Evolutionary conservation across 2,797 vertebrate species (phyloP).

Genomic region (Kryptolebias ocellatus): DNA sequence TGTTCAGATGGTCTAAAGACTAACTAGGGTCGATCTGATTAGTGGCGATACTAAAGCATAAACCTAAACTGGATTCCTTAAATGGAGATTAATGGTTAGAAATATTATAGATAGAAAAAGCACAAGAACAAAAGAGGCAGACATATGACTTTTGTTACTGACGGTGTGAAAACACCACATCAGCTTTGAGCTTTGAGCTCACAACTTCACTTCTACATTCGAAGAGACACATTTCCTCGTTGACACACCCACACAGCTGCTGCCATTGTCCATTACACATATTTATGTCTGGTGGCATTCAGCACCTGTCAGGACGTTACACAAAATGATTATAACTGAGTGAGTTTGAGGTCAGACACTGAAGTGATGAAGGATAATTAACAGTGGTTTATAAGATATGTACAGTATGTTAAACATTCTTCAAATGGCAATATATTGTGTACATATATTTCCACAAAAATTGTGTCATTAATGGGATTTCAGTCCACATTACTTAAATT

Average conservation of each 20-base stretch:
- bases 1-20: slow-evolving; percentile 20
- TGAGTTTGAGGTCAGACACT: not conserved
- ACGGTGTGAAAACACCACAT: slow-evolving; percentile 1
- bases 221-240: not conserved
- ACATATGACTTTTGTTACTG: not conserved
- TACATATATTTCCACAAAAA: not conserved
- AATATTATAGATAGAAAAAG: not conserved
- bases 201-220: not conserved
- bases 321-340: not conserved
- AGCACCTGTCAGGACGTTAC: not conserved
- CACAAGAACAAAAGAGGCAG: not conserved
- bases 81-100: not conserved
- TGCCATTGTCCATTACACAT: not conserved
- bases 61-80: too few relatives aligned
- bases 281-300: not conserved
- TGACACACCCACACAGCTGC: not conserved
- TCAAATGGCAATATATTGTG: not conserved
- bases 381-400: not conserved
- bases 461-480: not conserved
- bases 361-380: not conserved
- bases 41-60: not conserved
- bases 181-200: not conserved
- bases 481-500: not conserved
- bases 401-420: not conserved
- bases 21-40: slow-evolving; percentile 30